Evolutionary conservation across 2,797 vertebrate genomes (phyloP).

Genomic region (Macropus fuliginosus): DNA sequence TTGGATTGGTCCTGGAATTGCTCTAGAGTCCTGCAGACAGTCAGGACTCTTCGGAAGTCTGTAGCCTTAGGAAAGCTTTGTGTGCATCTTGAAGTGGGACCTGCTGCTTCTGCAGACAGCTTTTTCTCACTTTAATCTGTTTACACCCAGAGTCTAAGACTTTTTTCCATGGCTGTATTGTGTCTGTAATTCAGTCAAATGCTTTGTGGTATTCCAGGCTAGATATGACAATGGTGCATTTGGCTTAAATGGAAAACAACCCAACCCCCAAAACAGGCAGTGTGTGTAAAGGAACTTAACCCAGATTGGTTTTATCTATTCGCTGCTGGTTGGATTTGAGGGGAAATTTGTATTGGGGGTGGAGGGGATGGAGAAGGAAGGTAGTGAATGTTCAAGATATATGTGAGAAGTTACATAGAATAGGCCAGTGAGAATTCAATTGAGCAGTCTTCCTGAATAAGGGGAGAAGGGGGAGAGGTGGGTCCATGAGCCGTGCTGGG

Average conservation of each 20-base stretch:
- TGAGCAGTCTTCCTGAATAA: not conserved
- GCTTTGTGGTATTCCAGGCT: conserved; percentile 1
- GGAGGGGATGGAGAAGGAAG: not conserved
- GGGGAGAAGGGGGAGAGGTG: not conserved
- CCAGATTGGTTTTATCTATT: conserved; percentile 32
- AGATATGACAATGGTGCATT: conserved; percentile 26
- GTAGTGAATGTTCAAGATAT: not conserved
- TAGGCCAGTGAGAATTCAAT: not conserved
- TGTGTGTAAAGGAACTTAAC: conserved; percentile 26
- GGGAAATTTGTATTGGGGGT: not conserved
- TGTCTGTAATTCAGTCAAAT: conserved; percentile 39
- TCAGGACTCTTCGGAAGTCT: conserved; percentile 27
- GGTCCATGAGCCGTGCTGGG: not conserved
- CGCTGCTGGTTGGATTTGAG: not conserved
- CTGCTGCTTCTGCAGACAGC: not conserved
- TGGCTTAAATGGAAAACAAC: conserved; percentile 47
- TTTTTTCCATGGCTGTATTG: conserved; percentile 49
- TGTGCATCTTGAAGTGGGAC: conserved; percentile 21
- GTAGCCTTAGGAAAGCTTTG: not conserved
- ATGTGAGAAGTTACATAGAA: not conserved
- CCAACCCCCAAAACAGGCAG: not conserved
- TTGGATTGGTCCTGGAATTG: not conserved
- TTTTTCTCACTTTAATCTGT: conserved; percentile 9
- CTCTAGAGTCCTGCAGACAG: accelerated
- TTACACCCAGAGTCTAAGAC: conserved; percentile 48